Base-by-base conservation (phyloP, 2,797 vertebrate species). In the Arrhamphus sclerolepis region DNA sequence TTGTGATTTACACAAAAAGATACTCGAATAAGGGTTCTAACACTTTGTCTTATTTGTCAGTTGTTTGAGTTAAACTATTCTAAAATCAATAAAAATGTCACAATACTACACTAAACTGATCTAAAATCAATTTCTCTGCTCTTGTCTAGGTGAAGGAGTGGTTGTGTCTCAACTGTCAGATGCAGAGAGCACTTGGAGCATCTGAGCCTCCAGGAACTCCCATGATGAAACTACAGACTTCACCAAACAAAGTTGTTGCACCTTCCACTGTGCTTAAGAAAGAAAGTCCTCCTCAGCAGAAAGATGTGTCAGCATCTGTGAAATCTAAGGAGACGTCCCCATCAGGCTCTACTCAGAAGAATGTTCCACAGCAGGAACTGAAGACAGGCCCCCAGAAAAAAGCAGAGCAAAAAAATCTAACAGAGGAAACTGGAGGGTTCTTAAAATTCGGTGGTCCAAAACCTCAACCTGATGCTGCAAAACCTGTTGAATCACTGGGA, bases 151-250 rank as follows among this genome's bases (percentile, higher is more conserved):
- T 66, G 14, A 84, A 85, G 26, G 88, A 97, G 80, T 97, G 96
- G 98, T 92, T 99, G 61, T 99, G 96, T 89, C 95, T 99, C 69
- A 98, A 96, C 82, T 99, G 98, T 84, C 98, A 99, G 90, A 95
- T 98, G 95, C 94, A 96, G 57, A 94, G 96, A 91, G 96, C 97
- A 0, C 83, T 98, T 16, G 94, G 83, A 61, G 93, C 75, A 68
- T 92, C 93, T 57, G 92, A 97, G 46, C 82, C 93, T 70, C 87
- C 90, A 62, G 88, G 90, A 62, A 78, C 82, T 66, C 91, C 82
- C 2, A 78, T 71, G 56, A 84, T 89, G 10, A 92, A 92, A 69
- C 56, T 58, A 11, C 79, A 88, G 39, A 49, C 86, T 20, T 89
- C 87, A 58, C 77, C 88, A 42, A 86, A 75, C 42, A 92, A 90